Evolutionary conservation across 2,797 vertebrate species (phyloP).

Genomic region (Amphiprion clarkii): DNA sequence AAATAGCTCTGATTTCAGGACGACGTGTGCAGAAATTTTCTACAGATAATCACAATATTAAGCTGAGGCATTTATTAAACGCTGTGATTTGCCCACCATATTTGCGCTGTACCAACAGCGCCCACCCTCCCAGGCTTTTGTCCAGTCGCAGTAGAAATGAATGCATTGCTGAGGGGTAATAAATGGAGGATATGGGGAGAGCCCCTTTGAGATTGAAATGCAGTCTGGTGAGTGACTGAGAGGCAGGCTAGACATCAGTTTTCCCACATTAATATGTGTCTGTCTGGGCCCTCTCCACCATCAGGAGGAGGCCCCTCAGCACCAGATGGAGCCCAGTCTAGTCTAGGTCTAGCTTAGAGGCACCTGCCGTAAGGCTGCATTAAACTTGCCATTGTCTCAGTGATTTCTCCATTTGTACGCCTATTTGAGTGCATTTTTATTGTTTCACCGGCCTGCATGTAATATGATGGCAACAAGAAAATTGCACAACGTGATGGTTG

Average conservation of each 20-base stretch:
- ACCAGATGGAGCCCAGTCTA: conserved; percentile 88
- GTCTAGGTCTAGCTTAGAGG: conserved; percentile 74
- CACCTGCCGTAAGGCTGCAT: conserved; percentile 83
- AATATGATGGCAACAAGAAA: conserved; percentile 10
- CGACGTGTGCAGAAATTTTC: background rate
- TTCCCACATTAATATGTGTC: conserved; percentile 90
- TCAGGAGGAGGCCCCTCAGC: conserved; percentile 81
- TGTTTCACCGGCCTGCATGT: conserved; percentile 29
- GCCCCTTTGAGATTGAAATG: conserved; percentile 85
- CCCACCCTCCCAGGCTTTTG: conserved; percentile 43
- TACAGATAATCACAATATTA: conserved; percentile 15
- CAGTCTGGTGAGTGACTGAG: conserved; percentile 79
- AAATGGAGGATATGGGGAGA: conserved; percentile 80
- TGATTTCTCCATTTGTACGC: conserved; percentile 46
- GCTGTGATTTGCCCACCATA: conserved; percentile 20
- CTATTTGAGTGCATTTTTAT: conserved; percentile 45
- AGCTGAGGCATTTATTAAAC: conserved; percentile 39
- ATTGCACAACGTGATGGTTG: conserved; percentile 1
- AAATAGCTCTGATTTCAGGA: conserved; percentile 2
- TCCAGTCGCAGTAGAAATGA: conserved; percentile 65
- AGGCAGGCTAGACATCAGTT: conserved; percentile 78
- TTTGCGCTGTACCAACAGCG: conserved; percentile 32
- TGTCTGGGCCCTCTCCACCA: conserved; percentile 82
- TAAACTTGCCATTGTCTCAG: conserved; percentile 78
- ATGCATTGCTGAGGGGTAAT: conserved; percentile 80